A percentile compares a stretch with the other conserved stretches of the same genome.
phyloP scores from a whole-genome alignment of 2,797 vertebrate genomes.

The Labeo calbasu region DNA sequence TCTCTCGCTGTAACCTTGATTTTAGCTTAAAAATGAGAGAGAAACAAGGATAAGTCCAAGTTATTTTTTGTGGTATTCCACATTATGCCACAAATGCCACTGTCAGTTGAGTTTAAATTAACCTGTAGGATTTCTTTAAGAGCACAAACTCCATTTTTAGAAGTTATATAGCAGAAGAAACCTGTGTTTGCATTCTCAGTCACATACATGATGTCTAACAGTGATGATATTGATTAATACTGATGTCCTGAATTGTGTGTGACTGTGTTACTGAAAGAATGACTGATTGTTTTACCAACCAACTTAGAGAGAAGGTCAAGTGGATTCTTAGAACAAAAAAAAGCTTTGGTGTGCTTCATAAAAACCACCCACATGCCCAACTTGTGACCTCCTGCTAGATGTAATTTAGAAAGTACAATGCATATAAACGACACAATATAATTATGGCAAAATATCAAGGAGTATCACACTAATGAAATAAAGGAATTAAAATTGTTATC shows the following conservation, averaged over 20 bases:
- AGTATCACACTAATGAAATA: slow-evolving; percentile 36
- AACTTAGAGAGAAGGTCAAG: slow-evolving; percentile 14
- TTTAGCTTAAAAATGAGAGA: not conserved
- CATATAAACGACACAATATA: slow-evolving; percentile 24
- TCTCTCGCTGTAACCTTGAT: not conserved
- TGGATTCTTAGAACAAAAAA: not conserved
- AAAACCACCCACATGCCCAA: not conserved
- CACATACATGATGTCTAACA: not conserved
- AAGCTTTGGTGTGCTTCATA: not conserved
- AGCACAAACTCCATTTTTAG: not conserved
- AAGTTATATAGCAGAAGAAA: not conserved
- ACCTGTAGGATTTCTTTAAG: not conserved
- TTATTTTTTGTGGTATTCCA: not conserved
- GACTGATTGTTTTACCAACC: slow-evolving; percentile 18
- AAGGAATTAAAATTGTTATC: slow-evolving; percentile 29
- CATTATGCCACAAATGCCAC: not conserved
- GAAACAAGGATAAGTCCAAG: not conserved
- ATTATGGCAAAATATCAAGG: slow-evolving; percentile 29
- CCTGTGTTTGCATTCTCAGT: not conserved
- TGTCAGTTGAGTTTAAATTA: not conserved
- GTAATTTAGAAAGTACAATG: slow-evolving; percentile 24
- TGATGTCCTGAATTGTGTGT: not conserved
- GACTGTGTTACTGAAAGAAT: slow-evolving; percentile 16
- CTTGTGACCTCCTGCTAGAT: not conserved
- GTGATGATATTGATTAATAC: not conserved